Evolutionary conservation across 2,888 invertebrate genomes (phyloP).

Genomic region (Netelia fuscicornis): DNA sequence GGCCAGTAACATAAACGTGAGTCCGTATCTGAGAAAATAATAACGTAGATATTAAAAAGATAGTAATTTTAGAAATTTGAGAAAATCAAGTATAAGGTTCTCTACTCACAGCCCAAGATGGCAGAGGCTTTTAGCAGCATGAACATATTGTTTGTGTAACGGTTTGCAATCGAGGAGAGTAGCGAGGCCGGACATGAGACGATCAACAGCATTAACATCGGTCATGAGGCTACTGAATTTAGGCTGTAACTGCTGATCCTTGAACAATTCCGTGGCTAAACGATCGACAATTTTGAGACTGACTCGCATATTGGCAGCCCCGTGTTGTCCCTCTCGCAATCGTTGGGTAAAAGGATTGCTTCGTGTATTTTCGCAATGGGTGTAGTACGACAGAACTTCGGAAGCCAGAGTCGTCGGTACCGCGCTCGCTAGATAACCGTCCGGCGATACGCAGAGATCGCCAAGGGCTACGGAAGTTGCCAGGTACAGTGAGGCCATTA

Average conservation of each 20-base stretch:
- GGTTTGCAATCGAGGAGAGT: constrained; percentile 93
- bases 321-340: constrained; percentile 91
- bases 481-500: constrained; percentile 94
- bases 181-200: constrained; percentile 88
- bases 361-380: constrained; percentile 92
- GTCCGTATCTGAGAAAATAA: constrained; percentile 85
- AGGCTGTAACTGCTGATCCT: constrained; percentile 87
- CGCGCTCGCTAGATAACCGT: constrained; percentile 89
- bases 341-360: constrained; percentile 93
- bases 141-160: constrained; percentile 93
- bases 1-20: constrained; percentile 94
- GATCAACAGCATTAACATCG: constrained; percentile 92
- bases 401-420: constrained; percentile 80
- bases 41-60: constrained; percentile 9
- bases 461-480: constrained; percentile 94
- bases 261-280: constrained; percentile 86
- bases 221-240: constrained; percentile 91
- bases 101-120: constrained; percentile 90
- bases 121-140: constrained; percentile 93
- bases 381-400: constrained; percentile 91
- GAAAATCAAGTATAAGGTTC: not conserved
- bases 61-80: not conserved
- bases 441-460: constrained; percentile 94
- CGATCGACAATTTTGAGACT: constrained; percentile 85
- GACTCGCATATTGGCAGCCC: constrained; percentile 86